These are phyloP conservation scores for Argynnis bischoffii DNA, from an alignment of 2,888 invertebrate species.

Conservation along the genomic window DNA sequence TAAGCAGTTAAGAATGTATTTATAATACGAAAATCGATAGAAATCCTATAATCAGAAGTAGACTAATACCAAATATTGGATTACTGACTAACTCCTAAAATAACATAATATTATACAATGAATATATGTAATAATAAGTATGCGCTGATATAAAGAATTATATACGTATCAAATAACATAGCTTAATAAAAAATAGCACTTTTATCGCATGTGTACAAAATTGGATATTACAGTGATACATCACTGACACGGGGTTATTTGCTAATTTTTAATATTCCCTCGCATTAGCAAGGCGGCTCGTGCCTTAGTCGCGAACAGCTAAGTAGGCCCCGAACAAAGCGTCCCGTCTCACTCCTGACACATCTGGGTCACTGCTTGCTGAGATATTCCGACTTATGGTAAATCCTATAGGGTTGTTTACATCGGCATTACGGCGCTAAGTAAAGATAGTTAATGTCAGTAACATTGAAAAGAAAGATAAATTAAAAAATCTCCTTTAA, in stretches of 20 bases:
- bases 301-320: conserved; percentile 37
- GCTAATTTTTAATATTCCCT: conserved; percentile 24
- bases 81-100: too few species aligned
- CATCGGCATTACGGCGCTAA: not conserved
- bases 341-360: conserved; percentile 44
- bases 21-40: too few species aligned
- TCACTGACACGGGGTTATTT: conserved; percentile 13
- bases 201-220: not conserved
- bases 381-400: conserved; percentile 34
- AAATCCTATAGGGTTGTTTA: conserved; percentile 18
- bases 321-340: conserved; percentile 47
- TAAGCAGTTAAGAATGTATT: not conserved
- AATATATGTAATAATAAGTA: too few species aligned
- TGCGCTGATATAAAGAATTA: too few species aligned
- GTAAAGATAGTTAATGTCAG: not conserved
- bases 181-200: not conserved
- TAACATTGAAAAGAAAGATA: not conserved
- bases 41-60: too few species aligned
- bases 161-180: too few species aligned
- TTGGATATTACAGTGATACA: conserved; percentile 9
- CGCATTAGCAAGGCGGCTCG: conserved; percentile 21
- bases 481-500: not conserved
- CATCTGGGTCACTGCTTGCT: conserved; percentile 48
- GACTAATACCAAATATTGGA: too few species aligned
- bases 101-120: too few species aligned